phyloP scores from a whole-genome alignment of 2,113 vertebrate genomes.

The Myiozetetes cayanensis region DNA sequence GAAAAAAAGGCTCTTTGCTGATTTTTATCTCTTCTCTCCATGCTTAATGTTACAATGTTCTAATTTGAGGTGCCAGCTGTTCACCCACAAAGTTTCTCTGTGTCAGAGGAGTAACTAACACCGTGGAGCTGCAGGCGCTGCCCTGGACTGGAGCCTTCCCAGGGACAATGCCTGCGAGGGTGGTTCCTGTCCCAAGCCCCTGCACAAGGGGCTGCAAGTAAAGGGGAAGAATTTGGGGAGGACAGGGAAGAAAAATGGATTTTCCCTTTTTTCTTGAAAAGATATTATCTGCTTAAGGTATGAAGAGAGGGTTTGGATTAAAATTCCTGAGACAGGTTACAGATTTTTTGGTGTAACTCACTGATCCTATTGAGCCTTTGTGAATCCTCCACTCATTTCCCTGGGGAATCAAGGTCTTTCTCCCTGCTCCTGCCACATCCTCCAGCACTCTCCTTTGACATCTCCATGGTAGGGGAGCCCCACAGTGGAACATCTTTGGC shows the following conservation, averaged over 20 bases:
- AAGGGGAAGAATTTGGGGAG: not conserved
- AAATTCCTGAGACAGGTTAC: not conserved
- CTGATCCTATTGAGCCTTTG: not conserved
- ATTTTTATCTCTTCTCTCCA: conserved; percentile 36
- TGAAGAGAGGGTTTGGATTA: not conserved
- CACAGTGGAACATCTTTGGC: fast-evolving
- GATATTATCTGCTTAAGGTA: not conserved
- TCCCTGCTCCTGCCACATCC: not conserved
- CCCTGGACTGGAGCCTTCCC: not conserved
- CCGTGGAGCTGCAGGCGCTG: not conserved
- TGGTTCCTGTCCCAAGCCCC: fast-evolving
- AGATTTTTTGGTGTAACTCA: not conserved
- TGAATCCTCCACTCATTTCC: not conserved
- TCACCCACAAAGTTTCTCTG: not conserved
- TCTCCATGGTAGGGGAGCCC: not conserved
- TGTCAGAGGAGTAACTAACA: not conserved
- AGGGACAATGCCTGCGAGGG: fast-evolving
- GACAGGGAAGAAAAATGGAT: fast-evolving
- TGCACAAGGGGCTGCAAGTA: not conserved
- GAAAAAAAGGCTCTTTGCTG: not conserved
- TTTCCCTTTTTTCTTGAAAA: not conserved
- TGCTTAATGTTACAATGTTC: conserved; percentile 16
- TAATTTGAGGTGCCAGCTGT: conserved; percentile 53
- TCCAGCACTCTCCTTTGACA: not conserved
- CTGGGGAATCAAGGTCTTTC: not conserved